Percentiles rank a stretch among this genome's conserved stretches.
Evolutionary conservation across 2,888 invertebrate genomes (phyloP).

Genomic region (Eupelmus urozonus): DNA sequence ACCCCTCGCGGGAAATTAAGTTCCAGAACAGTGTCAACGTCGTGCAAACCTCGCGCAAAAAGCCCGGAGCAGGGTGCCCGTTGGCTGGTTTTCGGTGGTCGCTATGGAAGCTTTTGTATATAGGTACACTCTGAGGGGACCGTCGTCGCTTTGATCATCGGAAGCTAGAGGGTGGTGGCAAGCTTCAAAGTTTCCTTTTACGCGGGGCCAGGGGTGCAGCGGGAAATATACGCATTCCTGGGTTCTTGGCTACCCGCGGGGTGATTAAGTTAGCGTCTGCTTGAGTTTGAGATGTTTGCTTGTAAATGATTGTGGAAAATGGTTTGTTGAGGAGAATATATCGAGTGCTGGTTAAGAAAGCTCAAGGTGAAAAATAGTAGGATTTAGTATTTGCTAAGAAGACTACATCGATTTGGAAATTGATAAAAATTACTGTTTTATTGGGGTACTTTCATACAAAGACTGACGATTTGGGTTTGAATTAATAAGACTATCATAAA

Average conservation of each 20-base stretch:
- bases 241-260: too few species aligned
- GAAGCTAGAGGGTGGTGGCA: not conserved
- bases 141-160: conserved; percentile 39
- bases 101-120: conserved; percentile 19
- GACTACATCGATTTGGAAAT: too few species aligned
- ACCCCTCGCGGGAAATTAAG: not conserved
- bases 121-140: not conserved
- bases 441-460: too few species aligned
- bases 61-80: too few species aligned
- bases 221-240: conserved; percentile 2
- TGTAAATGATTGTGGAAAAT: conserved; percentile 1
- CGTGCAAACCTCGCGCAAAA: not conserved
- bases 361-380: too few species aligned
- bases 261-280: conserved; percentile 23
- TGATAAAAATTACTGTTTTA: too few species aligned
- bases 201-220: not conserved
- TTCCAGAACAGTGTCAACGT: not conserved
- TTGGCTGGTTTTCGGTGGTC: conserved; percentile 3
- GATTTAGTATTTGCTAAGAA: too few species aligned
- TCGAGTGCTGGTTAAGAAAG: too few species aligned
- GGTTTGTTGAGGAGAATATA: too few species aligned
- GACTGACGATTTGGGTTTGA: too few species aligned
- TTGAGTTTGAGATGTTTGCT: conserved; percentile 15
- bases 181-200: conserved; percentile 23
- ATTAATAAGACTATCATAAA: too few species aligned